Evolutionary conservation across 2,113 vertebrate genomes (phyloP), one percentile per base, ranked within the genome.

Genomic region (Vulpes lagopus): DNA sequence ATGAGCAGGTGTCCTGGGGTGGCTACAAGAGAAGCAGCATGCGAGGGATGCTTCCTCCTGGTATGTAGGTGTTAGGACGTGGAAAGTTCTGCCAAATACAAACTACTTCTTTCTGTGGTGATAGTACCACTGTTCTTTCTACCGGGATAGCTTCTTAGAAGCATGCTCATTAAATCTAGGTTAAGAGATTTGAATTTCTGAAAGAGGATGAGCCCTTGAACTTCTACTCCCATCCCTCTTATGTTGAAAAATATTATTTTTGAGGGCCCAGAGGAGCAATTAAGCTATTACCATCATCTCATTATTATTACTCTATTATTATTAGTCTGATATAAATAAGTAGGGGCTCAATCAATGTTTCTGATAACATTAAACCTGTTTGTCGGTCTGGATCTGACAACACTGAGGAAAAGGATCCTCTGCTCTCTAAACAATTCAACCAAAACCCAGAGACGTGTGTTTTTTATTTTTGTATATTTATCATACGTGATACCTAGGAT

Each of bases 101-200:
- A 55, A 55, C 8, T 55, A 20, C 62, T 27, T 32, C 30, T 74
- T 51, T 78, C 6, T 23, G 0, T 27, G 32, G 19, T 55, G 8
- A 22, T 38, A 51, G 53, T 25, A 19, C 27, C n/a, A 35, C 53
- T 78, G 23, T 64, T 91, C 20, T 85, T 74, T 62, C 25, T 83
- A 53, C 76, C 30, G 49, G 30, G 35, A 87, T 32, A 49, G 7
- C 8, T 96, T 78, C 22, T 79, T 67, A 85, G 55, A 67, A 76
- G 19, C 27, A 65, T 69, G 10, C 74, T 94, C 23, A 62, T 55
- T 43, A 51, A 92, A 65, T 88, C n/a, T 55, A 30, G n/a, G n/a
- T 73, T n/a, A 92, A 76, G 32, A 73, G 32, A 79, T 67, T 89
- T 88, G 71, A 91, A 79, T 84, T 96, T 95, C 76, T 91, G 64